A percentile compares a stretch with the other conserved stretches of the same genome.
Evolutionary conservation across 64 coral and sea anemone species (phyloP).

Genomic region (Dendrophyllia cribrosa): DNA sequence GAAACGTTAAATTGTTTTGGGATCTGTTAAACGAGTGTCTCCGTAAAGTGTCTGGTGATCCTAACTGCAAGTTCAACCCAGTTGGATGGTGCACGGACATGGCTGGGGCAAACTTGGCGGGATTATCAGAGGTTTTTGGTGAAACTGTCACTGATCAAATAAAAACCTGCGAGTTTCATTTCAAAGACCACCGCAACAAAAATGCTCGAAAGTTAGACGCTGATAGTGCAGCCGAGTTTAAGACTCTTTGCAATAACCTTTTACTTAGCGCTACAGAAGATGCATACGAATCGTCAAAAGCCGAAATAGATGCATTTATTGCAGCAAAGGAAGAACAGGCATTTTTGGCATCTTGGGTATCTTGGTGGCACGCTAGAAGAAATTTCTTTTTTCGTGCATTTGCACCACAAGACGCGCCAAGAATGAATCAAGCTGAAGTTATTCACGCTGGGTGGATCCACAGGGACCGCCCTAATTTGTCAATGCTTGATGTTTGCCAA

Average conservation of each 20-base stretch:
- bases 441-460: constrained; percentile 26
- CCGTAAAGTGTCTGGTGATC: background rate
- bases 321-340: background rate
- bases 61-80: constrained; percentile 2
- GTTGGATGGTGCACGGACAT: constrained; percentile 26
- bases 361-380: constrained; percentile 36
- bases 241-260: background rate
- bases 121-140: background rate
- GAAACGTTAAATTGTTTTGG: constrained; percentile 32
- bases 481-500: constrained; percentile 19
- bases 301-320: background rate
- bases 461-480: constrained; percentile 16
- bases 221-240: constrained; percentile 3
- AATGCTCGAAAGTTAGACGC: background rate
- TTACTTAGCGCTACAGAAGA: constrained; percentile 1
- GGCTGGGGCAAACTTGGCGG: background rate
- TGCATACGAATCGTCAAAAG: background rate
- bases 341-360: background rate
- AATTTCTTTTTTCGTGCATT: constrained; percentile 52
- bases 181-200: constrained; percentile 15
- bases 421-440: constrained; percentile 54
- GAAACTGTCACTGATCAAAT: background rate
- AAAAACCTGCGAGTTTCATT: background rate
- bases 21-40: constrained; percentile 6
- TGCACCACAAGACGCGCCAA: constrained; percentile 13